phyloP scores from a whole-genome alignment of 2,797 vertebrate genomes.

The Oreochromis mossambicus region DNA sequence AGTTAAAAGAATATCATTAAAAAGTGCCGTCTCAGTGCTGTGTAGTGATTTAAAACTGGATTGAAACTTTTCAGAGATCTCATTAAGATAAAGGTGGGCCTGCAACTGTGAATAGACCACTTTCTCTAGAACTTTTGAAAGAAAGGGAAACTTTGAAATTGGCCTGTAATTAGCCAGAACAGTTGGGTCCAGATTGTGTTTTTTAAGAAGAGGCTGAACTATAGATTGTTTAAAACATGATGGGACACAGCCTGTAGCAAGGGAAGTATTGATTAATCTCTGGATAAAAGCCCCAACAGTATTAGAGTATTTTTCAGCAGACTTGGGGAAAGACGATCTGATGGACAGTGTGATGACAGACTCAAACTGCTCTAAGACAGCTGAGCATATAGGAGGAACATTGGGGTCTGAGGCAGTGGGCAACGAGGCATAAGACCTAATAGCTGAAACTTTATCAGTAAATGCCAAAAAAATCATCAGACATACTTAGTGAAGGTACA shows the following conservation, averaged over 20 bases:
- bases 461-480: background rate
- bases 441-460: background rate
- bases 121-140: background rate
- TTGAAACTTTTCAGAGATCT: background rate
- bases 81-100: background rate
- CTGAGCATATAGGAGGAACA: background rate
- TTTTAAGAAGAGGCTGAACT: background rate
- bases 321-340: background rate
- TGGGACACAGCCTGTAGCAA: background rate
- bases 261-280: background rate
- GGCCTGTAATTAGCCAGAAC: background rate
- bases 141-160: background rate
- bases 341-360: background rate
- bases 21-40: background rate
- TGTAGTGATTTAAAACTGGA: background rate
- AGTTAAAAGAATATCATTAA: background rate
- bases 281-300: background rate
- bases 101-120: rapidly evolving
- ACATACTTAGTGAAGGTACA: background rate
- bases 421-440: no score
- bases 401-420: no score
- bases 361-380: background rate
- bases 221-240: background rate
- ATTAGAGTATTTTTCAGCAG: background rate
- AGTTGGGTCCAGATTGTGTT: background rate